A percentile compares a stretch with the other conserved stretches of the same genome.
These are phyloP conservation scores for Heterohyrax brucei DNA, from an alignment of 2,797 vertebrate genomes.

Conservation along the genomic window DNA sequence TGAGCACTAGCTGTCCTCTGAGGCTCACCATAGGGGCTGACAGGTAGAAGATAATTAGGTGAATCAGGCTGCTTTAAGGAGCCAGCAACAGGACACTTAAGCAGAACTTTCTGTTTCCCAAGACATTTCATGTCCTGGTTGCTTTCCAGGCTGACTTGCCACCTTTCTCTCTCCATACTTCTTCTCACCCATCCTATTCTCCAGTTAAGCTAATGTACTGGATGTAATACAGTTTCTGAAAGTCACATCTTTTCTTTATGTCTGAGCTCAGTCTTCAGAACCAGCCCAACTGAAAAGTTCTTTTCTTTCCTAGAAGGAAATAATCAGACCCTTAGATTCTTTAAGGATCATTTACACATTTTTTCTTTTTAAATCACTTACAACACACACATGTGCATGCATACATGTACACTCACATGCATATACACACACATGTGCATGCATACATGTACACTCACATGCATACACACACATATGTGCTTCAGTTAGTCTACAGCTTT, in stretches of 20 bases:
- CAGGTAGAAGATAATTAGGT: neutral
- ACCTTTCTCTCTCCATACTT: neutral
- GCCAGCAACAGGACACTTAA: neutral
- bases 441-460: neutral
- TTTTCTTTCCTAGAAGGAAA: neutral
- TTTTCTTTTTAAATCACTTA: neutral
- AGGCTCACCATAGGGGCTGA: neutral
- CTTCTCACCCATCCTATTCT: neutral
- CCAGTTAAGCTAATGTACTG: neutral
- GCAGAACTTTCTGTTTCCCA: neutral
- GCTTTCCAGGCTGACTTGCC: neutral
- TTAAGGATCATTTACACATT: neutral
- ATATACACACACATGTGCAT: neutral
- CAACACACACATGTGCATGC: too few relatives aligned
- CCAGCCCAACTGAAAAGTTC: neutral
- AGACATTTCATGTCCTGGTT: neutral
- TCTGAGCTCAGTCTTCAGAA: neutral
- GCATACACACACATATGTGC: neutral
- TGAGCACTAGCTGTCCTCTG: neutral
- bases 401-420: neutral
- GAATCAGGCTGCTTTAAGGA: neutral
- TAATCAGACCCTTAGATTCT: slow-evolving; percentile 9
- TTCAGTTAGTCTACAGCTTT: neutral
- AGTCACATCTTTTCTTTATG: neutral
- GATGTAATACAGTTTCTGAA: neutral